phyloP scores from a whole-genome alignment of 2,113 vertebrate species.

The Chloebia gouldiae region DNA sequence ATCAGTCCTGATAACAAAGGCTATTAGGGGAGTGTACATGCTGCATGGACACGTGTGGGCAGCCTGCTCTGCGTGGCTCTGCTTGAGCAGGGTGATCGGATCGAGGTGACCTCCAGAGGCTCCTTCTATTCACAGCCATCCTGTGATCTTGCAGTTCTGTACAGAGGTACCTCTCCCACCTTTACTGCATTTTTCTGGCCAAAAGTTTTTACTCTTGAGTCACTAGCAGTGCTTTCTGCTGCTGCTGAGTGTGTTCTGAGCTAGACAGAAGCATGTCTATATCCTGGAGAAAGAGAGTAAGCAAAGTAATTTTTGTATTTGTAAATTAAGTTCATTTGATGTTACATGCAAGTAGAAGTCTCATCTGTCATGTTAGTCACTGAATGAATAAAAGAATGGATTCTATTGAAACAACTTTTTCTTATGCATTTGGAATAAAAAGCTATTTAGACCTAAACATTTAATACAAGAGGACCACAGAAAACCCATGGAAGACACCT shows the following conservation, averaged over 20 bases:
- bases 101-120: not conserved
- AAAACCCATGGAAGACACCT: not conserved
- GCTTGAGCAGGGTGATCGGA: not conserved
- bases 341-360: not conserved
- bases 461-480: not conserved
- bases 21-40: not conserved
- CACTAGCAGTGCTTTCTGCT: not conserved
- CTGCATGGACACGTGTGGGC: not conserved
- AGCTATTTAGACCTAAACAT: not conserved
- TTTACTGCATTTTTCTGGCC: not conserved
- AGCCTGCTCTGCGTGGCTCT: accelerated
- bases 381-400: not conserved
- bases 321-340: not conserved
- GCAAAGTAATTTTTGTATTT: not conserved
- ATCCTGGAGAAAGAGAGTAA: not conserved
- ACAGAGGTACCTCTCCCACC: not conserved
- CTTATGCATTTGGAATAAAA: not conserved
- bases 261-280: not conserved
- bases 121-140: not conserved
- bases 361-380: not conserved
- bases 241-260: not conserved
- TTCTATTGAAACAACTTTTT: not conserved
- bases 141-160: not conserved
- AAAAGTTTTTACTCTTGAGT: not conserved
- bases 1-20: not conserved